phyloP scores from a whole-genome alignment of 1,140 invertebrate species.

The Megalopta genalis region DNA sequence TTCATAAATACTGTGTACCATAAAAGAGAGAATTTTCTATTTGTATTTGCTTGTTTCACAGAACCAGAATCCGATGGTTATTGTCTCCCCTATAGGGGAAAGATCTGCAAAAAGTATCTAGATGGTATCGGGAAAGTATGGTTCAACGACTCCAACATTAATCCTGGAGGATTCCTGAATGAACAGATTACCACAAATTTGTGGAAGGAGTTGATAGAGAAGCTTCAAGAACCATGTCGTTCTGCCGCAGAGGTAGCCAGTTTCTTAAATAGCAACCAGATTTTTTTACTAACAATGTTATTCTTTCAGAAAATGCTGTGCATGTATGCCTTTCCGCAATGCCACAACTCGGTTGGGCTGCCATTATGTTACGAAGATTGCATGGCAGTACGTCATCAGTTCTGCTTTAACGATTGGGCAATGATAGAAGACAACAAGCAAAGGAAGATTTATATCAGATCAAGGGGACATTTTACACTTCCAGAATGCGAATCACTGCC shows the following conservation, averaged over 20 bases:
- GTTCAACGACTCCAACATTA: conserved; percentile 87
- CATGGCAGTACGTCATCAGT: conserved; percentile 91
- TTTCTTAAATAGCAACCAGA: too few relatives aligned
- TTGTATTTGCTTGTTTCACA: neutral
- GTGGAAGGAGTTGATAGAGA: conserved; percentile 91
- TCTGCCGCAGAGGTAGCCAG: conserved; percentile 86
- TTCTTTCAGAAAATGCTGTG: conserved; percentile 89
- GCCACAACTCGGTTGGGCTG: conserved; percentile 82
- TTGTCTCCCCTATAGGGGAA: conserved; percentile 93
- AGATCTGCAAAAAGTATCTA: conserved; percentile 91
- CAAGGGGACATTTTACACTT: conserved; percentile 91
- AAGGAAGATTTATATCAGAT: conserved; percentile 87
- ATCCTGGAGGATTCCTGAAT: conserved; percentile 88
- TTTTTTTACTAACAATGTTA: neutral
- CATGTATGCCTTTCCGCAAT: conserved; percentile 94
- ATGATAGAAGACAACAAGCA: conserved; percentile 93
- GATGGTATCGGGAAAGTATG: conserved; percentile 87
- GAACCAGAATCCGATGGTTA: conserved; percentile 81
- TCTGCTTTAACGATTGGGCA: conserved; percentile 96
- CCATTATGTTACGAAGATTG: conserved; percentile 96
- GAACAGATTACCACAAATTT: conserved; percentile 90
- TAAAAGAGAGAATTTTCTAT: neutral
- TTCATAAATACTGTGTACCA: neutral
- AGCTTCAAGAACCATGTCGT: conserved; percentile 89
- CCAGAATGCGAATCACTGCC: conserved; percentile 92